Base-by-base conservation (phyloP, 2,888 invertebrate genomes). In the Torymus auratus region DNA sequence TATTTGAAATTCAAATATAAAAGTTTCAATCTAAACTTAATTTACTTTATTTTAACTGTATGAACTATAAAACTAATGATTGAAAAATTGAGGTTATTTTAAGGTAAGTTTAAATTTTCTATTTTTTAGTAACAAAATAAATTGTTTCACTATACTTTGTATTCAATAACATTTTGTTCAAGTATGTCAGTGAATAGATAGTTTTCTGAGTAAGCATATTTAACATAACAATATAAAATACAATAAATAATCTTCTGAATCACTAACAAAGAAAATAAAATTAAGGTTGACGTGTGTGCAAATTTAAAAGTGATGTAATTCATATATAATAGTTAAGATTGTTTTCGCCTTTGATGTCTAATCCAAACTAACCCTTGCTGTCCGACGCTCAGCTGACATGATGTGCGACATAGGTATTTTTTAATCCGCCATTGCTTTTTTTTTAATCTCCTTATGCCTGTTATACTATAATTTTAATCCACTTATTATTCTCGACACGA, bases 331-430 rank as follows among this genome's bases (percentile, higher is more conserved):
- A 77, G 81, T 81, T 67, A 73, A 69, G 74, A 72, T 70, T 82
- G 73, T 76, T 80, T 71, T 83, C 71, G 80, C 79, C 83, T 83
- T 83, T 81, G 81, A 76, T 85, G 85, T 85, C 79, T 84, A 69
- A 80, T 83, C 82, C 80, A 75, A 82, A 84, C 83, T 85, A 83
- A 82, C 81, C 82, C 83, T 81, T 62, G 82, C 82, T 81, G 83
- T 85, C 75, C 84, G 55, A 85, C 80, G 84, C 67, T 79, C 84
- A 84, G 85, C 85, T 84, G 83, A 85, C 84, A 85, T 83, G 84
- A 85, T 83, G 83, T 84, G 84, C 78, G 82, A 83, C 70, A 68
- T 83, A 83, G 83, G 83, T 83, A 83, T 82, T 80, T 78, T 81
- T 82, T 83, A 60, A 83, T 71, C 74, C 78, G 68, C 82, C 78